Conservation (phyloP, 1,140 invertebrate species). For the Cataglyphis hispanica region DNA sequence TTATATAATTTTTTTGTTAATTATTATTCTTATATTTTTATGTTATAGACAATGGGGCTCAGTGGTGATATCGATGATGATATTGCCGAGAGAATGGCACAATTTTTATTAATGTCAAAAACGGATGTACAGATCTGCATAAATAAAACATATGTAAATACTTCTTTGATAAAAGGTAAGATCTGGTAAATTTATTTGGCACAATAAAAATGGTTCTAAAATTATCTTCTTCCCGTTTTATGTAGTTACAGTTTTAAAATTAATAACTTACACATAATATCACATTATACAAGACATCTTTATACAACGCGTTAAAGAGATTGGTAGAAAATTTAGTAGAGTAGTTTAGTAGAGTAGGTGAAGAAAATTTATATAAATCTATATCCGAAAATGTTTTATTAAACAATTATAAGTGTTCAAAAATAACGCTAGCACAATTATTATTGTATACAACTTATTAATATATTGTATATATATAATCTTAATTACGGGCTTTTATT, state of each 20-base stretch:
- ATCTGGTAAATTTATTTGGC: background rate
- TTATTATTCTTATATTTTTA: background rate
- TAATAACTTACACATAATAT: background rate
- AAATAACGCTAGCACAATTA: too few relatives aligned
- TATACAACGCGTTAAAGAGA: too few relatives aligned
- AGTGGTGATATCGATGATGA: background rate
- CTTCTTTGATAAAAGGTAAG: too few relatives aligned
- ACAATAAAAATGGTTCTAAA: constrained; percentile 8
- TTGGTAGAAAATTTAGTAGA: too few relatives aligned
- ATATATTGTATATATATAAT: too few relatives aligned
- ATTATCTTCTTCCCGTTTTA: background rate
- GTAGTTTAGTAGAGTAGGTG: too few relatives aligned
- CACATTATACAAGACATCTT: too few relatives aligned
- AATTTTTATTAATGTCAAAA: background rate
- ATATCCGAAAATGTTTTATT: too few relatives aligned
- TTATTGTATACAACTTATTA: too few relatives aligned
- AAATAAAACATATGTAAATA: constrained; percentile 22
- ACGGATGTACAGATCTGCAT: background rate
- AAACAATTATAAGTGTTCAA: too few relatives aligned
- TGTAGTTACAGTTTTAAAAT: background rate
- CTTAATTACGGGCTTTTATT: too few relatives aligned
- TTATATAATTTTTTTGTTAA: background rate
- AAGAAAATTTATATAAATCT: too few relatives aligned
- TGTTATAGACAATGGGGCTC: background rate
- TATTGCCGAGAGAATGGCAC: background rate